A percentile compares a stretch with the other conserved stretches of the same genome.
phyloP scores from a whole-genome alignment of 2,113 vertebrate species.

The Clarias macrocephalus region DNA sequence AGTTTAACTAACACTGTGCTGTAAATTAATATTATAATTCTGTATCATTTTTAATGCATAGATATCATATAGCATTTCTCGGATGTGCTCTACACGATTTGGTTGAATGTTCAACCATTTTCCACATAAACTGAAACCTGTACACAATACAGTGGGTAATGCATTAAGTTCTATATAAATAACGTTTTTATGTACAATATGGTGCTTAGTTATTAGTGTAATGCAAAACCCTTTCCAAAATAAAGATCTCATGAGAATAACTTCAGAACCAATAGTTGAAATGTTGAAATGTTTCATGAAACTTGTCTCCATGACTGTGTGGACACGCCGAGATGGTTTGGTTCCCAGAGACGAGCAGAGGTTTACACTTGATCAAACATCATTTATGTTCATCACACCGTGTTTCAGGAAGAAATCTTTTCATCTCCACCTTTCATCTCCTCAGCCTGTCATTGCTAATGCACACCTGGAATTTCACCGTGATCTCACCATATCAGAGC shows the following conservation, averaged over 20 bases:
- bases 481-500: background rate
- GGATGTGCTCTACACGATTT: too few species aligned
- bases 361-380: background rate
- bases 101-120: too few species aligned
- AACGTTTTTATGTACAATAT: too few species aligned
- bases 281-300: too few species aligned
- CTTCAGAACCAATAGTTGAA: background rate
- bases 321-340: background rate
- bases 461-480: background rate
- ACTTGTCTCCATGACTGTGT: background rate
- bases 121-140: too few species aligned
- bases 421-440: background rate
- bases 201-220: background rate
- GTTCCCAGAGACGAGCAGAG: slow-evolving; percentile 5
- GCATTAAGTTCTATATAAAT: too few species aligned
- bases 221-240: background rate
- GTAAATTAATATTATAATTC: too few species aligned
- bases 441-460: background rate
- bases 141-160: too few species aligned
- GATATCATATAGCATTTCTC: too few species aligned
- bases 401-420: slow-evolving; percentile 7
- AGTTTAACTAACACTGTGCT: too few species aligned
- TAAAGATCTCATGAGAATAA: background rate
- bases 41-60: too few species aligned
- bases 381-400: background rate